Evolutionary conservation across 2,888 invertebrate species (phyloP), one percentile per base, ranked within the genome.

Genomic region (Rhagonycha fulva): DNA sequence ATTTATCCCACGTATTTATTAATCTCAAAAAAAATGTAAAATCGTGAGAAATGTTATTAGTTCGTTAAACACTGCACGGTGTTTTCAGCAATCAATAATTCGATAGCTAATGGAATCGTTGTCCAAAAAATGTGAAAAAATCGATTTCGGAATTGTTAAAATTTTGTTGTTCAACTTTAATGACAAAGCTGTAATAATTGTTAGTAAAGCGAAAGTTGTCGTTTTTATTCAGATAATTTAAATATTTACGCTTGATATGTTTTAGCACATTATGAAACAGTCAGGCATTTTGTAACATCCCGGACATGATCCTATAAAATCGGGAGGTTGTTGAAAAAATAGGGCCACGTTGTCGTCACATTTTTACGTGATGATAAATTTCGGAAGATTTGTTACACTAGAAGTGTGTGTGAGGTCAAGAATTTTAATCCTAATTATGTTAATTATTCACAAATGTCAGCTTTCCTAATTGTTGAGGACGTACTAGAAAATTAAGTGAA

Each of bases 391-490:
- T 60, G 78, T 67, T 67, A 76, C 76, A 70, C 71, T 75, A 71
- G 73, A 68, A 28, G 75, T 63, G 79, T 79, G 80, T 73, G 80
- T 80, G 80, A 79, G 80, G 80, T 79, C 80, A 79, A 72, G 80
- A 79, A 80, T 79, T 75, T 75, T 75, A 66, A 60, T 67, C 69
- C 70, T 76, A 80, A 80, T 80, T 80, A 77, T 73, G 66, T 70
- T 78, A 78, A 78, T 78, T 74, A 70, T 61, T 19, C 68, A 66
- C 78, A 78, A 78, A 78, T 78, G 78, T 78, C 74, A 74, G 30
- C 62, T 62, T 30, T 66, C 70, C 74, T 78, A 78, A 78, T 78
- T 76, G 78, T 73, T 68, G 71, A 67, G 71, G 78, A 73, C 76
- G 76, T 78, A 62, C 74, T 70, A 74, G 71, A 75, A 78, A 78